Evolutionary conservation across 2,797 vertebrate genomes (phyloP).

Genomic region (Chanos chanos): DNA sequence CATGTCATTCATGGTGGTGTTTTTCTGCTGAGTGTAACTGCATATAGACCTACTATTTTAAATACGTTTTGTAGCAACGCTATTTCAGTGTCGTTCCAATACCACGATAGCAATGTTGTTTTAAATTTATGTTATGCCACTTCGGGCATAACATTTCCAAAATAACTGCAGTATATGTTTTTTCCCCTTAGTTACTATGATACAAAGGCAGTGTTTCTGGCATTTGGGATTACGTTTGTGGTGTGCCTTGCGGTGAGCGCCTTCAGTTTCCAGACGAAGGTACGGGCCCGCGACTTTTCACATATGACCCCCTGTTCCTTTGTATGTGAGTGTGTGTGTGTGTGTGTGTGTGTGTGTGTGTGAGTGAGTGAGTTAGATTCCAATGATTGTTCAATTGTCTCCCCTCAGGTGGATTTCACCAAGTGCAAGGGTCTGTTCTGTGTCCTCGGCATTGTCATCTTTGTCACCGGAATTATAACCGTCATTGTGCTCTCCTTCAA

Average conservation of each 20-base stretch:
- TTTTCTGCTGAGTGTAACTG: no score
- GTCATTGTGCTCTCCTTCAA: constrained; percentile 86
- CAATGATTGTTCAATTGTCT: not conserved
- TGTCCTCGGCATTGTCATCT: constrained; percentile 87
- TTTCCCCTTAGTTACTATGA: constrained; percentile 67
- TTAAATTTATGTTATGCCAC: not conserved
- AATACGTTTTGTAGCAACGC: no score
- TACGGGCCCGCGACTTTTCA: no score
- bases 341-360: not conserved
- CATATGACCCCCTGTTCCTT: no score
- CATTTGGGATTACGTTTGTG: constrained; percentile 85
- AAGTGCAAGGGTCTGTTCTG: constrained; percentile 90
- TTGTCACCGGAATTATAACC: constrained; percentile 86
- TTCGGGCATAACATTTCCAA: not conserved
- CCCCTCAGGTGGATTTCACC: constrained; percentile 89
- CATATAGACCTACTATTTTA: no score
- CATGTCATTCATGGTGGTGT: no score
- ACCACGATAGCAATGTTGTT: not conserved
- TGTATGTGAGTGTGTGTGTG: not conserved
- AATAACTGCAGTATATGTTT: constrained; percentile 3
- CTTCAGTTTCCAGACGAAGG: constrained; percentile 99
- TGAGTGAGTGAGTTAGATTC: not conserved
- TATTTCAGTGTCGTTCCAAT: no score
- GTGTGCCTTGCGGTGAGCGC: constrained; percentile 89
- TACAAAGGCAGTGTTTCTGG: constrained; percentile 84